Base-by-base conservation (phyloP, 2,888 invertebrate genomes). In the Girardia tigrina region DNA sequence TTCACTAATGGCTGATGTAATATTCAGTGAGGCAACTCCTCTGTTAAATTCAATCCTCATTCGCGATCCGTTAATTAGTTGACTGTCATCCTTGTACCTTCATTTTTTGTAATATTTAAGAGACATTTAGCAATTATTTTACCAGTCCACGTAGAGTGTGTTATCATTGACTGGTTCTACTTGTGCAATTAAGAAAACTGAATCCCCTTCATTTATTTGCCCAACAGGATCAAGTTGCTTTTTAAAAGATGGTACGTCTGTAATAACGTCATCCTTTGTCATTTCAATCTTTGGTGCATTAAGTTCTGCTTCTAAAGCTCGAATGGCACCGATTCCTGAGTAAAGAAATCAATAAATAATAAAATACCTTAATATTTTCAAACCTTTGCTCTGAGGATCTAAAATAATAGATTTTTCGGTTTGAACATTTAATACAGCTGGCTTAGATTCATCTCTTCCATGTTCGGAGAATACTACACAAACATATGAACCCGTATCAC, bases 1-100 rank as follows among this genome's bases (percentile, higher is more conserved):
- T 80, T 90, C 91, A 20, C 95, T 92, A 83, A 94, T 95, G 26
- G 94, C 93, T 81, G 94, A 92, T 26, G 95, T 87, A 73, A 98
- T 88, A 85, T 97, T 95, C 75, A 99, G 87, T 12, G 95, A 93
- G 20, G 95, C 94, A 82, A 94, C 95, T 82, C 94, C 94, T 83
- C 95, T 95, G 84, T 95, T 95, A 81, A 93, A 92, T 79, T 94
- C 92, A 0, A 94, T 94, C 85, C 94, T 94, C 79, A 92, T 94
- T 79, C 94, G 89, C 83, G 77, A 78, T 27, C 77, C 77, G 36
- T 12, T 29, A 20, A n/a, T 77, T 16, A 77, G 23, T n/a, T 28
- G 76, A 26, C 56, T 27, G 12, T 70, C 76, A 42, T 76, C 36
- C 29, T 75, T 75, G 20, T 23, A 75, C 73, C 73, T 73, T 16